These are phyloP conservation scores for Digitonthophagus gazella DNA, from an alignment of 2,888 invertebrate species.

Conservation along the genomic window DNA sequence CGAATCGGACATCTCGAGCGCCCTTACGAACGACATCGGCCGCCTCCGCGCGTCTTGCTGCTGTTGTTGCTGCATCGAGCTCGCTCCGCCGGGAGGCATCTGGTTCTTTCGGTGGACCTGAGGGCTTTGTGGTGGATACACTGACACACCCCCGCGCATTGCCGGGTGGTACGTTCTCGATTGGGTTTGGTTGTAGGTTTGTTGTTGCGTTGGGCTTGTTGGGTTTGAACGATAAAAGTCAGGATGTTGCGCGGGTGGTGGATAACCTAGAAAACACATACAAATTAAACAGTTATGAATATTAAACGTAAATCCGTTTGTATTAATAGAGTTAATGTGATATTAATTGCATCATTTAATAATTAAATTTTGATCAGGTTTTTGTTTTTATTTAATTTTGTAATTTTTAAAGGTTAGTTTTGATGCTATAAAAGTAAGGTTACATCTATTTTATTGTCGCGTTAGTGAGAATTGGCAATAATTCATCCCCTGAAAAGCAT, in stretches of 20 bases:
- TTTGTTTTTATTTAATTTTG: too few relatives aligned
- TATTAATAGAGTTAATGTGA: too few relatives aligned
- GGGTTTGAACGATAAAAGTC: conserved; percentile 63
- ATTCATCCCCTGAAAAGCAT: too few relatives aligned
- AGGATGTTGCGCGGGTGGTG: conserved; percentile 48
- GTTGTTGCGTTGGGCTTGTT: conserved; percentile 66
- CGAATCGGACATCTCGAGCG: conserved; percentile 85
- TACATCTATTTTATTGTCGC: too few relatives aligned
- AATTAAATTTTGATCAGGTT: too few relatives aligned
- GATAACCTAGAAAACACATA: conserved; percentile 47
- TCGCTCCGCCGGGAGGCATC: conserved; percentile 46
- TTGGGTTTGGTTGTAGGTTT: conserved; percentile 23
- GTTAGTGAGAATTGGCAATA: too few relatives aligned
- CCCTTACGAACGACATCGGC: conserved; percentile 86
- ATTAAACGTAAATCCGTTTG: too few relatives aligned
- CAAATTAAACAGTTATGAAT: too few relatives aligned
- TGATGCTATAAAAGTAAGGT: too few relatives aligned
- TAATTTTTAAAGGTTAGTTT: too few relatives aligned
- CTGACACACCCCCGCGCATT: conserved; percentile 65
- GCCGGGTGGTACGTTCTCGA: conserved; percentile 61
- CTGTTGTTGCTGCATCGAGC: conserved; percentile 34
- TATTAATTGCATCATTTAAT: too few relatives aligned
- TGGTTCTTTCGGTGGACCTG: conserved; percentile 58
- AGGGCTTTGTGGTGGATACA: conserved; percentile 61
- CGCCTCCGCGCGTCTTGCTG: conserved; percentile 56